Evolutionary conservation across 1,140 invertebrate genomes (phyloP), one percentile per base, ranked within the genome.

Genomic region (Drosophila persimilis): DNA sequence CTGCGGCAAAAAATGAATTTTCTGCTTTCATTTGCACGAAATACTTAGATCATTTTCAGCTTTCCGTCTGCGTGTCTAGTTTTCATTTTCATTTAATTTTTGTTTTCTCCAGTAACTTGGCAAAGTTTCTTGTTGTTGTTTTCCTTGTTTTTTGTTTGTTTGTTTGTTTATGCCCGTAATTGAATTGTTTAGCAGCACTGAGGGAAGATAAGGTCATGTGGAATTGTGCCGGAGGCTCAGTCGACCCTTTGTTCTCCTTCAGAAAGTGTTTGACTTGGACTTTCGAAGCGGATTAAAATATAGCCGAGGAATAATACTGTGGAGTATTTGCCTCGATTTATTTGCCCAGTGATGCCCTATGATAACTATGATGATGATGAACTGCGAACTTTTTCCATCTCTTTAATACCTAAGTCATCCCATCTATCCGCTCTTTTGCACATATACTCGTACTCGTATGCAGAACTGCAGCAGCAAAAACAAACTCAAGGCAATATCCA

Each of bases 1-100:
- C 80, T 83, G 80, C 80, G 80, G 80, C 79, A 84, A 83, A 74
- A 80, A 83, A 75, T 79, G 71, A 84, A 75, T 84, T 75, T 84
- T 84, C 65, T 60, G 80, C 75, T 72, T 84, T 54, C 75, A 71
- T 84, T 83, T 84, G 80, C 80, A 84, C 80, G 80, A 72, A 84
- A 83, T 75, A 64, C 53, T 44, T 65, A 75, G 71, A 83, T 83
- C 84, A 84, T 84, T 83, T 74, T 79, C 71, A 79, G 61, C 59
- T 69, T 76, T 71, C 57, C 50, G 59, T 59, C 64, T 81, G 79
- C 74, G 74, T 83, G 80, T 74, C 76, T 71, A 74, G 61, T 78
- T 83, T 83, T 78, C 80, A 70, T 78, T 74, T 79, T 71, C 57
- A 62, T 62, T 73, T 58, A 56, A 66, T 77, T 72, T 35, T 47